Base-by-base conservation (phyloP, 2,888 invertebrate genomes). In the Bhutanitis thaidina region DNA sequence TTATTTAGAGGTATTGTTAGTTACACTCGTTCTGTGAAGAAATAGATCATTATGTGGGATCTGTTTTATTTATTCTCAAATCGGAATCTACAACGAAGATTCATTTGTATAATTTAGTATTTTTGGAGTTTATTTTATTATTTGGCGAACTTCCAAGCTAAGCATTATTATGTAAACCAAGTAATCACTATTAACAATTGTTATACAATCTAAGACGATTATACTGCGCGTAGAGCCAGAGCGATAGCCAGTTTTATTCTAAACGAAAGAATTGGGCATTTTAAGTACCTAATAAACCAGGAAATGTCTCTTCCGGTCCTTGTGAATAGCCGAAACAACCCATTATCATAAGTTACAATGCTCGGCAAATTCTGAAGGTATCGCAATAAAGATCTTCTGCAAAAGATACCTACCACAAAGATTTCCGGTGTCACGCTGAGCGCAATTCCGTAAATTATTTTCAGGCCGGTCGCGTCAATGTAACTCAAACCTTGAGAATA, bases 381-480 rank as follows among this genome's bases (percentile, higher is more conserved):
- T 51, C 45, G 37, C 49, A 41, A 51, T 51, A 51, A 41, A 43
- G 49, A 49, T 49, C 43, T 43, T 20, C 12, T 13, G n/a, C 32
- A 38, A 36, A 27, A 43, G 37, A 49, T 43, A 43, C 49, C 46
- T 38, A 15, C 38, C 34, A 39, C 49, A 50, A 39, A 41, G 45
- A 50, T 43, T 57, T 68, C 62, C 62, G 59, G 58, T 55, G 41
- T 52, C 65, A 59, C 37, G 58, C 59, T 47, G 62, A 44, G 57
- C 47, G 46, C 49, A 58, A 49, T 58, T 62, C 67, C 61, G 65
- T 35, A 35, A 51, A 49, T 45, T 43, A 47, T 35, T 20, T 35
- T 29, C 15, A 40, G 45, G 34, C 34, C 15, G 29, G 27, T 30
- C 13, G 44, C 29, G 35, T 45, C 35, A 46, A 12, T 34, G 29